phyloP scores from a whole-genome alignment of 2,113 vertebrate species.

The Takifugu bimaculatus region DNA sequence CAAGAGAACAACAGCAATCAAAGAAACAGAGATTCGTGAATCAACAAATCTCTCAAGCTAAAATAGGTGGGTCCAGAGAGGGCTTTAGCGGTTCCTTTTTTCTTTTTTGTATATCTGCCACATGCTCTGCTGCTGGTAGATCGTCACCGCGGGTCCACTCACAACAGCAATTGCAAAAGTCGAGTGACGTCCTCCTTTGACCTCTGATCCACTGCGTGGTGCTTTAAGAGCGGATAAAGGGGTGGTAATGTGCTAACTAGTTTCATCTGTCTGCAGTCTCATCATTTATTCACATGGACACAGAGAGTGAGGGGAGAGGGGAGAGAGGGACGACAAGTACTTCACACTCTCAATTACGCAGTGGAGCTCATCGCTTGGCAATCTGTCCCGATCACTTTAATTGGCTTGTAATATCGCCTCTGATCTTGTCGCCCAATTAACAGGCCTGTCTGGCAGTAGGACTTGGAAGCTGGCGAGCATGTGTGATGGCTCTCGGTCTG shows the following conservation, averaged over 20 bases:
- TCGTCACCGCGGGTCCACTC: conserved; percentile 18
- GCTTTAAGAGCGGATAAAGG: conserved; percentile 56
- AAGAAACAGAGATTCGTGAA: conserved; percentile 41
- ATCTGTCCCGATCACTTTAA: conserved; percentile 99
- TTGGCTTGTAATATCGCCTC: conserved; percentile 99
- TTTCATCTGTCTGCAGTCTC: conserved; percentile 89
- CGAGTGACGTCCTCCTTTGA: conserved; percentile 32
- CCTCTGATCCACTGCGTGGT: conserved; percentile 38
- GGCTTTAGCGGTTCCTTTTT: conserved; percentile 2
- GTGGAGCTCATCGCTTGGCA: conserved; percentile 98
- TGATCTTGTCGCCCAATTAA: conserved; percentile 99
- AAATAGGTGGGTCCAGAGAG: conserved; percentile 25
- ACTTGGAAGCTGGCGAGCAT: conserved; percentile 87
- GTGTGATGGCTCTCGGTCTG: conserved; percentile 93
- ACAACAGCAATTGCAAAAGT: conserved; percentile 26
- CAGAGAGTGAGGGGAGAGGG: conserved; percentile 35
- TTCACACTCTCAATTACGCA: conserved; percentile 98
- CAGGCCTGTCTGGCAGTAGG: conserved; percentile 97
- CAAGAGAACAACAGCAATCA: conserved; percentile 43
- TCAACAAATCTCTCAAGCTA: conserved; percentile 37
- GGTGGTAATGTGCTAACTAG: conserved; percentile 90
- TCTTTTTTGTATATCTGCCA: conserved; percentile 12
- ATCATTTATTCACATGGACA: conserved; percentile 89
- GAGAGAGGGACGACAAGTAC: conserved; percentile 65
- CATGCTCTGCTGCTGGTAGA: conserved; percentile 26